Evolutionary conservation across 1,140 invertebrate genomes (phyloP), one percentile per base, ranked within the genome.

Genomic region (Dendrolimus punctatus): DNA sequence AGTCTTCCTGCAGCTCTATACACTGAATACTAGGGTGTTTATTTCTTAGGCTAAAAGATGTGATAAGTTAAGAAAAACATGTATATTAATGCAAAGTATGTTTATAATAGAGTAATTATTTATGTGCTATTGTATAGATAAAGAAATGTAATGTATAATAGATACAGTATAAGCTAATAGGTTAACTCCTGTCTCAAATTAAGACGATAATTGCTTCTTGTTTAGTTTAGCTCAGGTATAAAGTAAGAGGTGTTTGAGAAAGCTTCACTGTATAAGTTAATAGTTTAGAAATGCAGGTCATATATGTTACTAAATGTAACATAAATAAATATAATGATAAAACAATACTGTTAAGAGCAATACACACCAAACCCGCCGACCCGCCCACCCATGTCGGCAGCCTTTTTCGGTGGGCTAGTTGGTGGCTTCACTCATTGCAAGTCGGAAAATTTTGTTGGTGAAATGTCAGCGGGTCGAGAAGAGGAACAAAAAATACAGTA

Each of bases 1-100:
- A 71, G 82, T 85, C 82, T 85, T 85, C 82, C 82, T 83, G 79
- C 82, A 85, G 82, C 82, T 85, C 82, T 85, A 68, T 85, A 85
- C 82, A 83, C 80, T 85, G 82, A 82, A 77, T 83, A 78, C 66
- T 73, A 72, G 80, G 77, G 75, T 76, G 65, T 73, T 73, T 79
- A 76, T 78, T 71, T 72, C 65, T 78, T 78, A 75, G 68, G 71
- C 64, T 75, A 78, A 73, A 71, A 44, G 55, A 73, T 78, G 75
- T 78, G 73, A 78, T 78, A 78, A 73, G 67, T 71, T 72, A 75
- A 68, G 60, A 69, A 52, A 55, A 65, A 60, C 69, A 49, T 72
- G 66, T 76, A 76, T 71, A 76, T 71, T 68, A 57, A 71, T 58
- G 68, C 67, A 60, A 64, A 73, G 66, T 77, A 73, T 75, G 75